Conservation (phyloP, 1,140 invertebrate species). For the Panonychus citri region DNA sequence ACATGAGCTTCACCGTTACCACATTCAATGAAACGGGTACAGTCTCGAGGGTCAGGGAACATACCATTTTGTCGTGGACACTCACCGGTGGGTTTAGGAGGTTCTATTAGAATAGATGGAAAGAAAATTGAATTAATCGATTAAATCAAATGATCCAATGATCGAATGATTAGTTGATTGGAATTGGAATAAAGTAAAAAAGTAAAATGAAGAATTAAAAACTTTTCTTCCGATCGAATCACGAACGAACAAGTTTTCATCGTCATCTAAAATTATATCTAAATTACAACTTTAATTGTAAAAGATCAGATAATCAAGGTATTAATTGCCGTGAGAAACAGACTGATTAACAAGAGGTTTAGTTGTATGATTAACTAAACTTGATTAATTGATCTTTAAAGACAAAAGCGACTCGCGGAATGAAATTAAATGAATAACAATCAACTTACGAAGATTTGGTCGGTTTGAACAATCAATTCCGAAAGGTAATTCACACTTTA, state of each 20-base stretch:
- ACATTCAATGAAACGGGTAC: constrained; percentile 67
- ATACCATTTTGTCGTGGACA: constrained; percentile 39
- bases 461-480: constrained; percentile 53
- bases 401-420: neutral
- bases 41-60: constrained; percentile 55
- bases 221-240: no score
- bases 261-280: no score
- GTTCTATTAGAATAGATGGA: constrained; percentile 4
- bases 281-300: no score
- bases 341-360: no score
- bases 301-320: no score
- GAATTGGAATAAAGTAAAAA: no score
- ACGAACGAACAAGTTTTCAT: no score
- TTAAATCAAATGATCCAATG: neutral
- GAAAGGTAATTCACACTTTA: constrained; percentile 45
- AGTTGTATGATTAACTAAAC: no score
- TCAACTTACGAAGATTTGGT: constrained; percentile 43
- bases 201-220: no score
- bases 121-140: neutral
- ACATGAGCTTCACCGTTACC: constrained; percentile 55
- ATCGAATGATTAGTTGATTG: no score
- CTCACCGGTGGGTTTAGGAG: constrained; percentile 6
- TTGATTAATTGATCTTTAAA: no score
- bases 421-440: neutral
- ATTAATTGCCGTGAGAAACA: no score